phyloP scores from a whole-genome alignment of 2,113 vertebrate species.

The Seriola quinqueradiata region DNA sequence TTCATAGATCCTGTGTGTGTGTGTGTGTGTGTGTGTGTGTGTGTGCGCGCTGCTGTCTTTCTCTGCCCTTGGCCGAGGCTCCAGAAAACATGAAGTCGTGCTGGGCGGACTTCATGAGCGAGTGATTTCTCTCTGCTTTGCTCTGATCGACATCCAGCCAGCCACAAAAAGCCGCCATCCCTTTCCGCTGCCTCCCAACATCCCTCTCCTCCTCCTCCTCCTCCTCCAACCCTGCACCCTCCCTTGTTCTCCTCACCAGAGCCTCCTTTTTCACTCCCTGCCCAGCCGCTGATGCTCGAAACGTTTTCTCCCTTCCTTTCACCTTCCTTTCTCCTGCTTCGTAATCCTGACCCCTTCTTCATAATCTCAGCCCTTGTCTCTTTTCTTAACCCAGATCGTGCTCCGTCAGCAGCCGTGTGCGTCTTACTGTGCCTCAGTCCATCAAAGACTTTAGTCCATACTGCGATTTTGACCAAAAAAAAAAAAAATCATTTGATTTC shows the following conservation, averaged over 20 bases:
- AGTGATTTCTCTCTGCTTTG: constrained; percentile 63
- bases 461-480: no score
- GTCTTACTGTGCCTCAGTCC: neutral
- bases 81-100: constrained; percentile 66
- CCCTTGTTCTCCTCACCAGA: neutral
- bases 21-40: constrained; percentile 13
- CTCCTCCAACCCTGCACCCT: neutral
- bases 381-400: neutral
- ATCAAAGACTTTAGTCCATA: neutral
- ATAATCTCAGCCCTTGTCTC: neutral
- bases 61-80: constrained; percentile 60
- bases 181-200: neutral
- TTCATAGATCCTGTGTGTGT: constrained; percentile 26
- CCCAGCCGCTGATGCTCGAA: neutral
- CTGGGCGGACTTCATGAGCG: constrained; percentile 53
- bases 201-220: neutral
- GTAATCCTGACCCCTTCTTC: neutral
- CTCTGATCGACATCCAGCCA: constrained; percentile 60
- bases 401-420: neutral
- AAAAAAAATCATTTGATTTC: no score
- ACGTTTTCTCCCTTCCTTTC: neutral
- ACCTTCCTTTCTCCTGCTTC: constrained; percentile 1
- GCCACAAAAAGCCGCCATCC: constrained; percentile 43
- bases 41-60: constrained; percentile 29
- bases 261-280: neutral